Conservation (phyloP, 1,140 invertebrate genomes). For the Drosophila takahashii region DNA sequence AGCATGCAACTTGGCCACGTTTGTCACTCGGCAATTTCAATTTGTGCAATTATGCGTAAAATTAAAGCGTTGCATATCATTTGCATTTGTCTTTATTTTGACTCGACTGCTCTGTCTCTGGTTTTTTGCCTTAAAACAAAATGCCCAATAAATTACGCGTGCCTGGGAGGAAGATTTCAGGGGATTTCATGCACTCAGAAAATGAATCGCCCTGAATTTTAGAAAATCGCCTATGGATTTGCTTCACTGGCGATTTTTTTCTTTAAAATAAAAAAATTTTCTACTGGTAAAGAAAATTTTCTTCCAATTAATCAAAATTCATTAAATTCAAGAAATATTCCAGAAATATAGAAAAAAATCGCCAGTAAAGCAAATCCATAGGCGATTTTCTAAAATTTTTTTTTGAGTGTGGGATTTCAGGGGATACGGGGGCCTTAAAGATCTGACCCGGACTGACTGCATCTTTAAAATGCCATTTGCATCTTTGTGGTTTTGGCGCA, state of each 20-base stretch:
- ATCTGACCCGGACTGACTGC: constrained; percentile 73
- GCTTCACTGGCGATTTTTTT: too few species aligned
- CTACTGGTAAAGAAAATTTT: too few species aligned
- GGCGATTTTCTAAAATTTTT: too few species aligned
- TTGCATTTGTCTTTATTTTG: constrained; percentile 67
- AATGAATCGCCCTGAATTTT: too few species aligned
- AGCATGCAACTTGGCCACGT: constrained; percentile 47
- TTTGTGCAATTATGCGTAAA: constrained; percentile 83
- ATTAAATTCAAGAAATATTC: too few species aligned
- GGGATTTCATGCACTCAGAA: neutral
- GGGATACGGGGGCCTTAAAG: constrained; percentile 7
- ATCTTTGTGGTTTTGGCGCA: constrained; percentile 76
- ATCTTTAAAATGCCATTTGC: constrained; percentile 84
- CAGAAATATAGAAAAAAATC: too few species aligned
- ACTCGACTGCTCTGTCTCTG: constrained; percentile 19
- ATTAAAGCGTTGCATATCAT: constrained; percentile 83
- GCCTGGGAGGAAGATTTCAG: constrained; percentile 22
- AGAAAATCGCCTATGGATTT: too few species aligned
- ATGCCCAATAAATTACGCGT: constrained; percentile 82
- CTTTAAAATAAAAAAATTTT: too few species aligned
- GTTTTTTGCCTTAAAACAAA: constrained; percentile 44
- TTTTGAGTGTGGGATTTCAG: too few species aligned
- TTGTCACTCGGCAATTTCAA: constrained; percentile 82
- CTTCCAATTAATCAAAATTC: too few species aligned
- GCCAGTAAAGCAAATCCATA: too few species aligned